Evolutionary conservation across 2,888 invertebrate genomes (phyloP), one percentile per base, ranked within the genome.

Genomic region (Sclerodermus sp.): DNA sequence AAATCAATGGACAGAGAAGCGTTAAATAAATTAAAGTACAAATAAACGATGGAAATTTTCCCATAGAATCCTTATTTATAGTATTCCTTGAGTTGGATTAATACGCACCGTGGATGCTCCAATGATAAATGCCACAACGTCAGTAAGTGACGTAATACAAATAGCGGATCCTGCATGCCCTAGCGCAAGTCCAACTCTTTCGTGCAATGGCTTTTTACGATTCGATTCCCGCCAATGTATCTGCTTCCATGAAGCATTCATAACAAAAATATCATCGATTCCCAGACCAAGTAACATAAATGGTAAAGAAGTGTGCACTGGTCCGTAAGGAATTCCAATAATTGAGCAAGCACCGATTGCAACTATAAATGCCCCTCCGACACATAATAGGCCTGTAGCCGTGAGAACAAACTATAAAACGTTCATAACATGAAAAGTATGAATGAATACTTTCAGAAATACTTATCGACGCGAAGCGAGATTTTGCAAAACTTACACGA

Each of bases 261-360:
- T 89, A 0, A 93, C 90, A 77, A 93, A 91, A 85, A 91, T 90
- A 70, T 93, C 92, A 66, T 92, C 92, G 17, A 92, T 86, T 31
- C 89, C 88, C 57, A 90, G 83, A 54, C 91, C 91, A 84, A 92
- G 85, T 13, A 93, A 74, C 50, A 93, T 81, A 77, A 93, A 91
- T 5, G 91, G 91, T 53, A 92, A 78, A 12, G 91, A 88, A 9
- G 89, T 87, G 74, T 93, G 91, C 1, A 92, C 87, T 0, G 91
- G 91, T 1, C 91, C 90, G 74, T 89, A 91, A 29, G 87, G 83
- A 31, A 91, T 81, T 6, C 87, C 87, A 49, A 88, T 70, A 8
- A 86, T 72, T 1, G 90, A 88, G 68, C 90, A 90, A 68, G 90
- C 74, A 44, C 90, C 87, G 47, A 87, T 83, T 1, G 89, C 85